phyloP scores from a whole-genome alignment of 37 sponge, comb jelly and placozoan genomes.

The Lycopodina hypogea region DNA sequence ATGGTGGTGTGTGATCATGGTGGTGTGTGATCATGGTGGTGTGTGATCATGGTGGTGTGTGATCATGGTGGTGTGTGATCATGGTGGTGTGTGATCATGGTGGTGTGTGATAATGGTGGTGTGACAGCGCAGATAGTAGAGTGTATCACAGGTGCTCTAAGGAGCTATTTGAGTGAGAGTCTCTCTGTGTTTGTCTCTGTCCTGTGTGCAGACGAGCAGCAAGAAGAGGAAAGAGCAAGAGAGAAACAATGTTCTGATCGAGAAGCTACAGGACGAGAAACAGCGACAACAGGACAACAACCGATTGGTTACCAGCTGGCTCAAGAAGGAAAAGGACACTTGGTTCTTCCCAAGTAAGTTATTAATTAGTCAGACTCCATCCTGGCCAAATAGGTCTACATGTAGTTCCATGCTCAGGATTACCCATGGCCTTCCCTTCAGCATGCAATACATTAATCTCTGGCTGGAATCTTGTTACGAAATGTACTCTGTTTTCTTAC shows the following conservation, averaged over 20 bases:
- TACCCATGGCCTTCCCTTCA: background rate
- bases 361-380: background rate
- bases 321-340: constrained; percentile 77
- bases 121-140: no score
- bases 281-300: constrained; percentile 83
- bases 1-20: no score
- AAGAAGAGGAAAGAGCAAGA: constrained; percentile 96
- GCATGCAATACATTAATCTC: background rate
- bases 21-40: no score
- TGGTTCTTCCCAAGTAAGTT: constrained; percentile 84
- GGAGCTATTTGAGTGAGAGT: no score
- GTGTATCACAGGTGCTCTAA: no score
- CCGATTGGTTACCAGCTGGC: constrained; percentile 69
- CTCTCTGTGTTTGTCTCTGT: background rate
- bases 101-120: no score
- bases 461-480: constrained; percentile 6
- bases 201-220: constrained; percentile 57
- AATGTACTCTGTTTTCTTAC: no score
- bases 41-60: no score
- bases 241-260: constrained; percentile 69
- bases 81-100: no score
- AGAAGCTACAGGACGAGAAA: constrained; percentile 84
- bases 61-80: no score
- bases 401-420: background rate
- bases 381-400: background rate